Evolutionary conservation across 1,140 invertebrate genomes (phyloP), one percentile per base, ranked within the genome.

Genomic region (Pachypeltis micranthus): DNA sequence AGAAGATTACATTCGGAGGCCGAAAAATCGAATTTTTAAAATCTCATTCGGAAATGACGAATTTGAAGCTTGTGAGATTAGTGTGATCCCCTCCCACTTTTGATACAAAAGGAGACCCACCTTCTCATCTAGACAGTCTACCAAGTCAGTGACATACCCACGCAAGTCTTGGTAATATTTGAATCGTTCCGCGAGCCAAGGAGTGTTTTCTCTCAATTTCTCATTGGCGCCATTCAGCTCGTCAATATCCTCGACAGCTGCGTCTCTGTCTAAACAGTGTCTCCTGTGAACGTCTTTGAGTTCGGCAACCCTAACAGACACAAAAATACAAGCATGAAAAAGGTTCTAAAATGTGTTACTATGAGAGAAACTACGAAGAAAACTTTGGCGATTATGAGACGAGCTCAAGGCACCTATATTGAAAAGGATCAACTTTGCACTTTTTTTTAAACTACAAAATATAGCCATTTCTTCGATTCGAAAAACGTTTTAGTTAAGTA

Each of bases 61-160:
- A 39, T n/a, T 39, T 39, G 34, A 39, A 39, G 34, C 34, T 39
- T 39, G 34, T 39, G 34, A 39, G 34, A 39, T 39, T 39, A 39
- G 34, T 39, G 34, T 39, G n/a, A n/a, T n/a, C 34, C 34, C 34
- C 19, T 56, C 54, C 19, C 54, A 56, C 19, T 16, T 23, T 56
- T 56, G 54, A 23, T 24, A 56, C 16, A 24, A 44, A 65, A 57
- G 51, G 57, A 55, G 56, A 81, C 80, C 80, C 76, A 90, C 85
- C 84, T 92, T 92, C 77, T 91, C 87, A 70, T 94, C 90, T 70
- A 96, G 84, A 83, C 93, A 97, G 81, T 96, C 94, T 77, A 96
- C 86, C 76, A 96, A 86, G 83, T 96, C 93, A 72, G 88, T 90
- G 74, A 96, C 85, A 85, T 95, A 98, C 74, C 91, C 90, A 76